Evolutionary conservation across 2,797 vertebrate species (phyloP).

Genomic region (Rhinoraja longicauda): DNA sequence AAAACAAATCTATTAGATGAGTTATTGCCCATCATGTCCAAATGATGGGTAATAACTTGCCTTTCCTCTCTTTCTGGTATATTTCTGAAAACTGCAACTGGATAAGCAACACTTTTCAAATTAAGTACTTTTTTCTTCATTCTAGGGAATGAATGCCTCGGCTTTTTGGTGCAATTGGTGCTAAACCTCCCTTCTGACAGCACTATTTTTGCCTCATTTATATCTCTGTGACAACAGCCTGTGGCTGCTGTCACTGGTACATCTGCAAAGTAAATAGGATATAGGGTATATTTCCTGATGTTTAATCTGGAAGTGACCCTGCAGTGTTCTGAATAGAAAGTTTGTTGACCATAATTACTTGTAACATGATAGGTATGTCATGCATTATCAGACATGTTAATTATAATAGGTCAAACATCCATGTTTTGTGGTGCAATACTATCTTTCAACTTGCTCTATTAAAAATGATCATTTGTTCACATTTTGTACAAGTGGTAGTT

Average conservation of each 20-base stretch:
- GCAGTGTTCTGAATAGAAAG: conserved; percentile 26
- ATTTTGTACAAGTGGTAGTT: background rate
- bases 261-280: background rate
- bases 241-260: background rate
- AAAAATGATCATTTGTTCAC: conserved; percentile 36
- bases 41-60: background rate
- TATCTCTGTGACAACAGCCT: background rate
- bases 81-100: background rate
- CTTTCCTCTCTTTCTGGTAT: background rate
- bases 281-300: background rate
- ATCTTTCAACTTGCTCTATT: conserved; percentile 36
- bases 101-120: background rate
- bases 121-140: no score
- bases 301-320: background rate
- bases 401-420: conserved; percentile 31
- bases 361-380: conserved; percentile 40
- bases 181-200: background rate
- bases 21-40: background rate
- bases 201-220: background rate
- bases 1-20: background rate
- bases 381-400: conserved; percentile 32
- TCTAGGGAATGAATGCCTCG: no score
- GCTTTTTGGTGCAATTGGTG: no score
- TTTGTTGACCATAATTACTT: conserved; percentile 12
- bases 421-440: conserved; percentile 42